These are phyloP conservation scores for Agonopterix heracliana DNA, from an alignment of 2,888 invertebrate species.

Conservation along the genomic window DNA sequence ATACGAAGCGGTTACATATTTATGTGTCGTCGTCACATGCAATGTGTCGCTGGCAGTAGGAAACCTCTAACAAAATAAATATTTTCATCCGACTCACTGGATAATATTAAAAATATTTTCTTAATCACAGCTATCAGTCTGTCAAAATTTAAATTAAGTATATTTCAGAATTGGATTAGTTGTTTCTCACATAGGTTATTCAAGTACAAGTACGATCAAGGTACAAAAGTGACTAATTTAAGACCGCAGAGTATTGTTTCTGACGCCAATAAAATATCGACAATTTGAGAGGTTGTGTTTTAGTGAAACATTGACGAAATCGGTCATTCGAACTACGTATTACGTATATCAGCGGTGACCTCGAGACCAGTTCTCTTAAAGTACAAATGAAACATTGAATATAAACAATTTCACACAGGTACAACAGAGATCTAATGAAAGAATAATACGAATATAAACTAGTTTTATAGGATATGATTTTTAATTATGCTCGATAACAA, in stretches of 20 bases:
- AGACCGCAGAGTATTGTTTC: slow-evolving; percentile 70
- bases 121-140: slow-evolving; percentile 77
- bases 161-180: slow-evolving; percentile 75
- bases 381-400: slow-evolving; percentile 64
- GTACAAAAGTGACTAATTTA: slow-evolving; percentile 74
- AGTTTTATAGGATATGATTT: slow-evolving; percentile 70
- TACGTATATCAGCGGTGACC: slow-evolving; percentile 55
- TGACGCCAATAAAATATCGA: slow-evolving; percentile 51
- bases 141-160: slow-evolving; percentile 77
- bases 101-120: slow-evolving; percentile 76
- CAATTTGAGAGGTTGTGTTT: slow-evolving; percentile 51
- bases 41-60: slow-evolving; percentile 65
- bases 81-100: slow-evolving; percentile 75
- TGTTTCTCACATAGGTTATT: slow-evolving; percentile 67
- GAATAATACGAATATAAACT: slow-evolving; percentile 73
- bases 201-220: slow-evolving; percentile 66
- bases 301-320: slow-evolving; percentile 52
- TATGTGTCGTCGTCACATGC: slow-evolving; percentile 55
- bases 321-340: slow-evolving; percentile 59
- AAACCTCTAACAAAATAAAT: slow-evolving; percentile 73
- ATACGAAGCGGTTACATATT: slow-evolving; percentile 45
- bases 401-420: slow-evolving; percentile 72
- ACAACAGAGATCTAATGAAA: slow-evolving; percentile 76
- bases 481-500: slow-evolving; percentile 72
- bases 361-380: slow-evolving; percentile 60